A percentile compares a stretch with the other conserved stretches of the same genome.
These are phyloP conservation scores for Rhadina sibilatrix DNA, from an alignment of 2,113 vertebrate species.

Conservation along the genomic window DNA sequence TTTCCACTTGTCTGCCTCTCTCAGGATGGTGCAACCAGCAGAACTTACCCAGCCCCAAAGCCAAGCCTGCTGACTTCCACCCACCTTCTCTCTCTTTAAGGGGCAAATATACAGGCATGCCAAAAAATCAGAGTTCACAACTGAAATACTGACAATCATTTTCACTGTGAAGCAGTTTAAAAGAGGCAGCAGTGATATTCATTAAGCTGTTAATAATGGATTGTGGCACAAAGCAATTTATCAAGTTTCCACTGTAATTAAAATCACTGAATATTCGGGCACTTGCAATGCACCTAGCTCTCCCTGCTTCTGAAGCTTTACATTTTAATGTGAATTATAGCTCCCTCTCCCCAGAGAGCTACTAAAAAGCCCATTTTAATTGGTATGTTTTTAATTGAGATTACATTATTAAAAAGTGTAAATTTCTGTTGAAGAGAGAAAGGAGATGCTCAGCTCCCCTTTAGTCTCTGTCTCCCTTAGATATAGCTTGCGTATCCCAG, in stretches of 20 bases:
- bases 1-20: background rate
- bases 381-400: constrained; percentile 64
- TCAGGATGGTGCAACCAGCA: background rate
- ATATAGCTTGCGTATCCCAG: background rate
- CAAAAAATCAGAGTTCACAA: background rate
- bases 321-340: constrained; percentile 59
- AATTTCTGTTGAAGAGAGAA: constrained; percentile 41
- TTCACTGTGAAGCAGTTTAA: background rate
- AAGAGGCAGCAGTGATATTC: constrained; percentile 52
- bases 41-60: background rate
- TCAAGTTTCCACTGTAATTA: constrained; percentile 68
- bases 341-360: constrained; percentile 39
- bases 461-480: background rate
- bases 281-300: constrained; percentile 57
- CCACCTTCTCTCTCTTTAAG: background rate
- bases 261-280: constrained; percentile 61
- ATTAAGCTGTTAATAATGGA: constrained; percentile 65
- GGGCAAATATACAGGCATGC: background rate
- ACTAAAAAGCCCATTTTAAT: constrained; percentile 61
- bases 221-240: constrained; percentile 64
- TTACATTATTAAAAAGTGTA: constrained; percentile 56
- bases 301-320: constrained; percentile 51
- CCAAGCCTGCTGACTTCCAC: background rate
- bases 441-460: background rate
- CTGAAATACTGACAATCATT: constrained; percentile 11